Evolutionary conservation across 53 echinoderm and acorn worm species (phyloP).

Genomic region (Zoroaster sp.): DNA sequence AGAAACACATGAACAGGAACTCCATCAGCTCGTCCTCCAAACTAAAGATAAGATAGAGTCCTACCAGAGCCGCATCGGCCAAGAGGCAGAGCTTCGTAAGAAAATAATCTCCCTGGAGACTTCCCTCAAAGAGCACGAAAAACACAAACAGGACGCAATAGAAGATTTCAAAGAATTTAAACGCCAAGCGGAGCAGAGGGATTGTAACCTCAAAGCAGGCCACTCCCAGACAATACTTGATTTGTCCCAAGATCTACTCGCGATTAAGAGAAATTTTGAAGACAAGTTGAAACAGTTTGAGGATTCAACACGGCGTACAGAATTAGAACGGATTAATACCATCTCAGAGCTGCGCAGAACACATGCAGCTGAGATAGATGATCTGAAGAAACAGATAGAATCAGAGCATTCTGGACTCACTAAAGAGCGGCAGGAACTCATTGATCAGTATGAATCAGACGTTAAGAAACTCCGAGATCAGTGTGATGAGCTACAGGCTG

Average conservation of each 20-base stretch:
- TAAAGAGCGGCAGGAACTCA: conserved; percentile 64
- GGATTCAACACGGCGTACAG: conserved; percentile 61
- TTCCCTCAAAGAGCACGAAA: conserved; percentile 67
- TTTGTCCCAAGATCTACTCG: conserved; percentile 82
- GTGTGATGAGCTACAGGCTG: conserved; percentile 57
- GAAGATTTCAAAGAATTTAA: conserved; percentile 81
- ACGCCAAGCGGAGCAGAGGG: conserved; percentile 56
- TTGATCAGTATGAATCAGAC: conserved; percentile 65
- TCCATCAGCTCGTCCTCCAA: conserved; percentile 77
- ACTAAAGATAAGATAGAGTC: conserved; percentile 79
- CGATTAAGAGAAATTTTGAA: conserved; percentile 89
- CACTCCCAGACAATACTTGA: conserved; percentile 86
- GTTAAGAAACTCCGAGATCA: conserved; percentile 68
- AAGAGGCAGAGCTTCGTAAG: conserved; percentile 78
- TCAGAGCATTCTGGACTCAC: conserved; percentile 59
- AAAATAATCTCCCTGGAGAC: conserved; percentile 76
- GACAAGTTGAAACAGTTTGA: conserved; percentile 83
- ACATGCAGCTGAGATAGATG: conserved; percentile 70
- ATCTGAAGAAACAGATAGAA: conserved; percentile 57
- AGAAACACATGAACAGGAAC: conserved; percentile 90
- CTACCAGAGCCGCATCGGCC: conserved; percentile 81
- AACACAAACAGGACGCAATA: conserved; percentile 64
- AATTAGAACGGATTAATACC: conserved; percentile 64
- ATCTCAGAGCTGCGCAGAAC: conserved; percentile 60
- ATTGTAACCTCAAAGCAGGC: conserved; percentile 73